Percentiles rank a stretch among this genome's conserved stretches.
These are phyloP conservation scores for Latrodectus geometricus DNA, from an alignment of 1,140 invertebrate species.

Conservation along the genomic window DNA sequence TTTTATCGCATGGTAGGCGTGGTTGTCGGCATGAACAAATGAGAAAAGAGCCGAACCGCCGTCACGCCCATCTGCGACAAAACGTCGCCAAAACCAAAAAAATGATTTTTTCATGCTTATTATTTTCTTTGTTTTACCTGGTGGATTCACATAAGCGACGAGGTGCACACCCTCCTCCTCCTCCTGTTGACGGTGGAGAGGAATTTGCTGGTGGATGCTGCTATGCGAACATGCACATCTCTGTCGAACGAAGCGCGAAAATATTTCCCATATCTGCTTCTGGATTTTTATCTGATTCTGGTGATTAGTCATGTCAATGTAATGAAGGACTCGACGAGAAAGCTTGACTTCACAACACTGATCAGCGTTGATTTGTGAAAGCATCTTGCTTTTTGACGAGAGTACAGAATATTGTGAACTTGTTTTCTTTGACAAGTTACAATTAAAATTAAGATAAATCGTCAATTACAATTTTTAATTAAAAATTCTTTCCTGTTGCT, in stretches of 20 bases:
- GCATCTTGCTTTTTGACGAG: too few relatives aligned
- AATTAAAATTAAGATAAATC: too few relatives aligned
- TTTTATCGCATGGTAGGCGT: constrained; percentile 43
- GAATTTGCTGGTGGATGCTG: background rate
- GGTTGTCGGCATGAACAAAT: constrained; percentile 43
- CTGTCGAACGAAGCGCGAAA: background rate
- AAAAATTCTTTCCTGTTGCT: too few relatives aligned
- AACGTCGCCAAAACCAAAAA: constrained; percentile 20
- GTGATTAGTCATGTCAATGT: background rate
- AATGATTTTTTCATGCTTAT: background rate
- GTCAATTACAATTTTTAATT: too few relatives aligned
- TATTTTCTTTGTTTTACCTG: background rate
- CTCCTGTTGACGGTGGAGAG: background rate
- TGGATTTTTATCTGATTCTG: background rate
- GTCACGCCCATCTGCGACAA: constrained; percentile 43
- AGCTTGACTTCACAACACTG: too few relatives aligned
- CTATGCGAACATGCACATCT: too few relatives aligned
- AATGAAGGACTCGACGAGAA: background rate
- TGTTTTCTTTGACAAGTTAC: too few relatives aligned
- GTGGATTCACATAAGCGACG: background rate
- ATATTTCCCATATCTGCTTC: background rate
- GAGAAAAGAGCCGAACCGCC: constrained; percentile 50
- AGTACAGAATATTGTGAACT: too few relatives aligned
- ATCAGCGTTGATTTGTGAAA: too few relatives aligned
- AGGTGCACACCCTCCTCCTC: background rate